Percentiles rank a stretch among this genome's conserved stretches.
Evolutionary conservation across 2,888 invertebrate genomes (phyloP).

Genomic region (Patella pellucida): DNA sequence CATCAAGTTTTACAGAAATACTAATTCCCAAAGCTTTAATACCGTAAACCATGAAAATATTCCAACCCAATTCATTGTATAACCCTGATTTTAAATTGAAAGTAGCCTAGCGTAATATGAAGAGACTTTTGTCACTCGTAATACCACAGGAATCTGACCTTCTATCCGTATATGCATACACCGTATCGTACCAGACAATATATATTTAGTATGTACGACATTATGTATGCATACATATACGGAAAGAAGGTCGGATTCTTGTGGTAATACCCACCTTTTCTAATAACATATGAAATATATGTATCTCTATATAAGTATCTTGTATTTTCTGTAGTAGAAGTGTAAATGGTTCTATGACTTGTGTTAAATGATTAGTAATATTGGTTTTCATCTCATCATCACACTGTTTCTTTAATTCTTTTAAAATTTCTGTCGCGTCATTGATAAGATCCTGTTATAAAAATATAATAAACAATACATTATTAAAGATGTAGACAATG

Average conservation of each 20-base stretch:
- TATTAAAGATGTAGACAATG: not conserved
- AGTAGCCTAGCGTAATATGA: too few relatives aligned
- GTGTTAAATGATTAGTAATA: conserved; percentile 46
- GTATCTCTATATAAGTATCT: conserved; percentile 49
- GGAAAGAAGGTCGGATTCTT: too few relatives aligned
- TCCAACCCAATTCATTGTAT: too few relatives aligned
- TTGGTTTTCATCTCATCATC: conserved; percentile 31
- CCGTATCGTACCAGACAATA: too few relatives aligned
- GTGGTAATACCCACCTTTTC: conserved; percentile 48
- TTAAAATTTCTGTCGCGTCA: conserved; percentile 52
- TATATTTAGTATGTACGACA: too few relatives aligned
- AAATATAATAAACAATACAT: not conserved
- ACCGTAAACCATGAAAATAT: too few relatives aligned
- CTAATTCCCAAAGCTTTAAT: too few relatives aligned
- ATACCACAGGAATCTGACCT: too few relatives aligned
- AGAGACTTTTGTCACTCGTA: not conserved
- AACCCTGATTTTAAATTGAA: too few relatives aligned
- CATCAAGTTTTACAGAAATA: too few relatives aligned
- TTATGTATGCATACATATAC: too few relatives aligned
- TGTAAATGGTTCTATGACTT: conserved; percentile 53
- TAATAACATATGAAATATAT: conserved; percentile 52
- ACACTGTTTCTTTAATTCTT: conserved; percentile 42
- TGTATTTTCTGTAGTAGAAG: conserved; percentile 50
- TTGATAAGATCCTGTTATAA: conserved; percentile 47
- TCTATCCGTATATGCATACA: too few relatives aligned